Base-by-base conservation (phyloP, 2,888 invertebrate genomes). In the Dynastes grantii region DNA sequence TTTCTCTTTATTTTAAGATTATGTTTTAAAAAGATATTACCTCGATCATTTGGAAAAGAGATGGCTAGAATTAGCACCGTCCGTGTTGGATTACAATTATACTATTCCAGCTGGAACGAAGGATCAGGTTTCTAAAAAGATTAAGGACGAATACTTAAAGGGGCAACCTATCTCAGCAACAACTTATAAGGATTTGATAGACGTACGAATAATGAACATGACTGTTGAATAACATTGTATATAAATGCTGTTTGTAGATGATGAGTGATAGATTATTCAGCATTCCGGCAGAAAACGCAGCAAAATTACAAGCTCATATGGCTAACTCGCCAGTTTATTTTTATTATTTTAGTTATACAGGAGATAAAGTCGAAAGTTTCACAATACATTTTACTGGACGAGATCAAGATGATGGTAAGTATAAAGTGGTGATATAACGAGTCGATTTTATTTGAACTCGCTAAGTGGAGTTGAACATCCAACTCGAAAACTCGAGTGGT, bases 51-150 rank as follows among this genome's bases (percentile, higher is more conserved):
- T 93, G 67, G 91, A 93, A 68, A 85, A 89, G 0, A 89, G 90
- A 51, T 94, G 93, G 91, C 90, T 91, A 13, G 88, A 91, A 37
- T 87, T 93, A n/a, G 92, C 92, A 1, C 92, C 93, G 64, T 86
- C 90, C 81, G 90, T 93, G 80, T 91, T 94, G 63, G 92, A 93
- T 84, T 93, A 90, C 86, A 92, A 93, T 82, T 90, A 92, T 83
- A 92, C 92, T 0, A 83, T 92, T 4, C 91, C 91, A 0, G 83
- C 89, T 4, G 84, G 88, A 37, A 88, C 89, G 61, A 90, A 91
- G 2, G 81, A 87, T 0, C 85, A 87, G 0, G 90, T 92, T 0
- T 90, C 92, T 0, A 87, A 87, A 32, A 89, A 90, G 83, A 92
- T 93, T 83, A 91, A 90, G 78, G 84, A 90, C 49, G 90, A 90